These are phyloP conservation scores for Sanderia malayensis DNA, from an alignment of 30 jellyfish, hydroid and myxozoan species.

Conservation along the genomic window DNA sequence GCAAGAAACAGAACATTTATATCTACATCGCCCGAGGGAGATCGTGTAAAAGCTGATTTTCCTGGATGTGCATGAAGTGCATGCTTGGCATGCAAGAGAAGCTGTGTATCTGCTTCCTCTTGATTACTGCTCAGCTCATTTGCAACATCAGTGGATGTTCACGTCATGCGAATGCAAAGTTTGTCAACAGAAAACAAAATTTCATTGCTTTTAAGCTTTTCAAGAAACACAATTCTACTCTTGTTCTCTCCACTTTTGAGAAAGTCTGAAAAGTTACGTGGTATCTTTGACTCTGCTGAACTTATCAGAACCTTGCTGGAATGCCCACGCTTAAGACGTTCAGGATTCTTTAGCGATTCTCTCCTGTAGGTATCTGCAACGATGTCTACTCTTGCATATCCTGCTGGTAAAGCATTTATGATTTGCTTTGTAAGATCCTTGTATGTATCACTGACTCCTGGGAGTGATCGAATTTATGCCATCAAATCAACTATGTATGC, in stretches of 20 bases:
- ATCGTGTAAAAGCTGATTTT: slow-evolving; percentile 26
- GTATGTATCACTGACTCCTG: slow-evolving; percentile 46
- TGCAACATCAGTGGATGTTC: slow-evolving; percentile 10
- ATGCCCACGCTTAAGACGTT: slow-evolving; percentile 34
- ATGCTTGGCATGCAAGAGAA: slow-evolving; percentile 36
- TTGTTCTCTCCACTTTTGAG: slow-evolving; percentile 13
- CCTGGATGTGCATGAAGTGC: slow-evolving; percentile 24
- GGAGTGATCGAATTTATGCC: slow-evolving; percentile 47
- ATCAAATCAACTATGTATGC: slow-evolving; percentile 42
- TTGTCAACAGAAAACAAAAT: slow-evolving; percentile 18
- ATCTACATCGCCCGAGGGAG: slow-evolving; percentile 56
- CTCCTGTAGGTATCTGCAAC: slow-evolving; percentile 53
- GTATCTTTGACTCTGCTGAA: background rate
- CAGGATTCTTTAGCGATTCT: slow-evolving; percentile 33
- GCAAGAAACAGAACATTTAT: slow-evolving; percentile 36
- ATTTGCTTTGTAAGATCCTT: slow-evolving; percentile 19
- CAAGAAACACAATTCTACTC: slow-evolving; percentile 9
- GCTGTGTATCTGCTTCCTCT: slow-evolving; percentile 43
- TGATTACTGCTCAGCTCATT: slow-evolving; percentile 42
- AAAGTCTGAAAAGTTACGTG: background rate
- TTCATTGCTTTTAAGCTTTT: slow-evolving; percentile 31
- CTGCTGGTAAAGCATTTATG: slow-evolving; percentile 21
- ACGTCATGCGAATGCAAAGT: slow-evolving; percentile 18
- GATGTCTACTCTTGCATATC: slow-evolving; percentile 47
- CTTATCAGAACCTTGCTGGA: slow-evolving; percentile 9